These are phyloP conservation scores for Stigmatopora nigra DNA, from an alignment of 2,113 vertebrate genomes.

Conservation along the genomic window DNA sequence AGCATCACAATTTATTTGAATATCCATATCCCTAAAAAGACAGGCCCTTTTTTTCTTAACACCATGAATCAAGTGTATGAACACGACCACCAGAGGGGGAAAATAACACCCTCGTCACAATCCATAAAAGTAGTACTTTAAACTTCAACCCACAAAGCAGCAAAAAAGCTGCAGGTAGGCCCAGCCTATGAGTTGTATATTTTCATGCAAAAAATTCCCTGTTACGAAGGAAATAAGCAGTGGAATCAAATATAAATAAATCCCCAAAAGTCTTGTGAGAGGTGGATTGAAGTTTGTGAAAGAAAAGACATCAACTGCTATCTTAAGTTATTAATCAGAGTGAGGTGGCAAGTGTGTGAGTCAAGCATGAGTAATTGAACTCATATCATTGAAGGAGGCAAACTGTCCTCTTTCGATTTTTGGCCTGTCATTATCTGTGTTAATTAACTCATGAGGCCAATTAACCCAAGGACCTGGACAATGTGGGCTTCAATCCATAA, in stretches of 20 bases:
- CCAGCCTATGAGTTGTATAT: background rate
- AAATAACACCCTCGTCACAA: slow-evolving; percentile 8
- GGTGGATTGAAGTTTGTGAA: slow-evolving; percentile 7
- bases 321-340: slow-evolving; percentile 26
- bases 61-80: slow-evolving; percentile 1
- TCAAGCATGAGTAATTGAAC: slow-evolving; percentile 54
- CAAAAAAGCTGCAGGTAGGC: background rate
- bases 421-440: too few relatives aligned
- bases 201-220: background rate
- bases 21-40: too few relatives aligned
- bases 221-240: background rate
- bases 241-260: background rate
- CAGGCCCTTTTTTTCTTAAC: too few relatives aligned
- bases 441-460: slow-evolving; percentile 54
- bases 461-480: slow-evolving; percentile 59
- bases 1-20: too few relatives aligned
- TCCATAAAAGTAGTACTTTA: background rate
- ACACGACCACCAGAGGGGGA: slow-evolving; percentile 48
- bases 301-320: slow-evolving; percentile 5
- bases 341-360: slow-evolving; percentile 30
- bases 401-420: slow-evolving; percentile 34
- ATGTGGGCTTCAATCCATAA: slow-evolving; percentile 48
- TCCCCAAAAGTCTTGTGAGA: background rate
- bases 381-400: slow-evolving; percentile 60
- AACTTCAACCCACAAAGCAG: background rate